Evolutionary conservation across 1,140 invertebrate species (phyloP), one percentile per base, ranked within the genome.

Genomic region (Pogonus chalceus): DNA sequence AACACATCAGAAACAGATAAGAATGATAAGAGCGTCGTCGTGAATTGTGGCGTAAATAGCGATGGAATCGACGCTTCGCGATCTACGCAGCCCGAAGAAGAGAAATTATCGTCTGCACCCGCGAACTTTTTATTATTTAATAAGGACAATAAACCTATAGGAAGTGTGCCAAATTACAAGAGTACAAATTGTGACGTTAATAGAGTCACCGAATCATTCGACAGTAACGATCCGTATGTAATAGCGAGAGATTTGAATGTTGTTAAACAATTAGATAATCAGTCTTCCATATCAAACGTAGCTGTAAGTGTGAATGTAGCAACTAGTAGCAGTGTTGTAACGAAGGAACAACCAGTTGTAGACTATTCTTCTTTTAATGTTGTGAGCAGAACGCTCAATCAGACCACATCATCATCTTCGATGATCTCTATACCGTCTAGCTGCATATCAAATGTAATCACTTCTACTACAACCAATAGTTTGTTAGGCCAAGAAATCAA

Each of bases 201-300:
- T 53, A 23, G 21, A 53, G 23, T 46, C 22, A 22, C 22, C 39
- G 23, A 26, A 20, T n/a, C n/a, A n/a, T n/a, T n/a, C n/a, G n/a
- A n/a, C n/a, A 20, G 23, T 51, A 51, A n/a, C 49, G 20, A n/a
- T 23, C 12, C 14, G 16, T 31, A 7, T 7, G 26, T 31, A 10
- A 23, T 51, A 51, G 49, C n/a, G 9, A 24, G 49, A 9, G 7
- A 12, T 14, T 9, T 26, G 50, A 35, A 52, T 43, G 35, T 47
- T 26, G 35, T 16, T 26, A 21, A 12, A 57, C 26, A 31, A 43
- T 18, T 12, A 43, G 37, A 43, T 43, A 43, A 43, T 43, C 37
- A 64, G 68, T 69, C 68, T 69, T 69, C 68, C 68, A 68, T 67
- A 66, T 68, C 67, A 68, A 35, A 52, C 9, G 37, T 59, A 59